Percentiles rank a stretch among this genome's conserved stretches.
These are phyloP conservation scores for Cuniculus paca DNA, from an alignment of 2,797 vertebrate genomes.

Conservation along the genomic window DNA sequence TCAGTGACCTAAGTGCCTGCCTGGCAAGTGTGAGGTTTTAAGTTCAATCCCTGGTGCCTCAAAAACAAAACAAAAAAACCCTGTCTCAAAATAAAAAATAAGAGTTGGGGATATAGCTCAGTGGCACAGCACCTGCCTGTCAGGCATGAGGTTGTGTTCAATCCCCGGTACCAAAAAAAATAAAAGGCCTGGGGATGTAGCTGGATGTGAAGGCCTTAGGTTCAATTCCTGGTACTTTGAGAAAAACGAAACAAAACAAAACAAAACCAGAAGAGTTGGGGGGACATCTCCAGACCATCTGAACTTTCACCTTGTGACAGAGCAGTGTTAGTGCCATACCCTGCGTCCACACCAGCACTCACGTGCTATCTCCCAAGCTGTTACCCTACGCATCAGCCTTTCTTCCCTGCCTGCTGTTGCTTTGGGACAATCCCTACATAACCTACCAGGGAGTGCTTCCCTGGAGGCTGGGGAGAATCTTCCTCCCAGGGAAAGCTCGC, in stretches of 20 bases:
- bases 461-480: background rate
- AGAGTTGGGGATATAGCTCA: background rate
- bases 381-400: background rate
- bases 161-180: too few relatives aligned
- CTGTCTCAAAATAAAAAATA: background rate
- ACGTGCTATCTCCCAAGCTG: background rate
- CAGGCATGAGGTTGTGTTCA: too few relatives aligned
- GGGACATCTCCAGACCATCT: background rate
- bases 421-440: background rate
- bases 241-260: background rate
- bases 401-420: background rate
- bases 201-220: background rate
- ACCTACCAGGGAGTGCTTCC: background rate
- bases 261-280: background rate
- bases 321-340: too few relatives aligned
- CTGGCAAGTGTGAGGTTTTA: too few relatives aligned
- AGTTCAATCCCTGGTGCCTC: too few relatives aligned
- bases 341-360: background rate
- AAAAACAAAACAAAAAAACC: too few relatives aligned
- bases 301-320: background rate
- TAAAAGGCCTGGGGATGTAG: background rate
- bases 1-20: background rate
- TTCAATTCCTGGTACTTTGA: background rate
- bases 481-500: background rate
- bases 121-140: too few relatives aligned